Conservation (phyloP, 2,797 vertebrate genomes). For the Gymnothorax reevesii region DNA sequence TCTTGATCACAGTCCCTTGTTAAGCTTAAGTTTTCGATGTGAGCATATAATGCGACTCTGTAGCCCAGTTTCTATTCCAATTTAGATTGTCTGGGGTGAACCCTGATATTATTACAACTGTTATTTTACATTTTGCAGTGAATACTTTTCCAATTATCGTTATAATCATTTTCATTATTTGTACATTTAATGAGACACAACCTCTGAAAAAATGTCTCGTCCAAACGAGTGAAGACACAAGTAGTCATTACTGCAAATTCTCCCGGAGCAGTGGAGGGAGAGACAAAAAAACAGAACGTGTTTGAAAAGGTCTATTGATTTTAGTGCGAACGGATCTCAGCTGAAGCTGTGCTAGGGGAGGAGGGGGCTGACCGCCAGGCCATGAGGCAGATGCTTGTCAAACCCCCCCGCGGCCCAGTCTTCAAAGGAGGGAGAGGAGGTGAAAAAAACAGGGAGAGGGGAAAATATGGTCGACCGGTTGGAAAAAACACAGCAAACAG, state of each 20-base stretch:
- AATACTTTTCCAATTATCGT: background rate
- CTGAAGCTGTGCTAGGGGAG: slow-evolving; percentile 16
- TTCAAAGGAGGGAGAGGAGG: background rate
- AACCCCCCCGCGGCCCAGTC: background rate
- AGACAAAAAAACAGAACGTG: slow-evolving; percentile 38
- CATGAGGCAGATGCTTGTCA: slow-evolving; percentile 12
- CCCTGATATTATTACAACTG: background rate
- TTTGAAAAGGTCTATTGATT: slow-evolving; percentile 54
- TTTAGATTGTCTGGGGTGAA: background rate
- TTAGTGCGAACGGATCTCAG: slow-evolving; percentile 25
- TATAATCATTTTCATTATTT: background rate
- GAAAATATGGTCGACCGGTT: background rate
- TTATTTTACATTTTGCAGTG: background rate
- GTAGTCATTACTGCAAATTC: slow-evolving; percentile 9
- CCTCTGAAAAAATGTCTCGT: background rate
- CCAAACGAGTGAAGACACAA: slow-evolving; percentile 18
- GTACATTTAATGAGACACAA: background rate
- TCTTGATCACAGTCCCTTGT: background rate
- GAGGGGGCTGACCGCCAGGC: slow-evolving; percentile 18
- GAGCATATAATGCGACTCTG: background rate
- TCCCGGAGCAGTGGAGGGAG: background rate
- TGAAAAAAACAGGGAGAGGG: background rate
- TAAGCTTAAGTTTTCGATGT: background rate
- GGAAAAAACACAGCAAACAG: background rate
- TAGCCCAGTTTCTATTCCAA: background rate